These are phyloP conservation scores for Pitangus sulphuratus DNA, from an alignment of 2,797 vertebrate genomes.

Conservation along the genomic window DNA sequence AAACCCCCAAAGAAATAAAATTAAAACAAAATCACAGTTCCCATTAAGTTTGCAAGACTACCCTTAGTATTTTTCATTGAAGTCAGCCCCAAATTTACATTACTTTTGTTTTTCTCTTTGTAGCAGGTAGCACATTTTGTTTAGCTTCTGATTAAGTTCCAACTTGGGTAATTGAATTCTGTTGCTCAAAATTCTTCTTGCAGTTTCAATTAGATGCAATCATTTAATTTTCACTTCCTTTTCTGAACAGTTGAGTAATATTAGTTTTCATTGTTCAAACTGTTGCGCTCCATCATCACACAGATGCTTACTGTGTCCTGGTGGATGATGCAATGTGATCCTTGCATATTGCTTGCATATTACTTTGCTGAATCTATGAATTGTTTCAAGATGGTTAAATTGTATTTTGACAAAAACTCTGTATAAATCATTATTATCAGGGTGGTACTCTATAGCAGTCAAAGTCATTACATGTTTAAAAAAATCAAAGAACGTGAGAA, in stretches of 20 bases:
- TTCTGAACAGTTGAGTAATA: constrained; percentile 30
- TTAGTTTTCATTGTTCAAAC: not conserved
- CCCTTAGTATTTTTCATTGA: not conserved
- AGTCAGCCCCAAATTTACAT: not conserved
- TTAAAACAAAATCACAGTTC: not conserved
- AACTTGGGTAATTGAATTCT: not conserved
- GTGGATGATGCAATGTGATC: not conserved
- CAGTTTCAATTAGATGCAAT: constrained; percentile 46
- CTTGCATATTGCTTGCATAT: not conserved
- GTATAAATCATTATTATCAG: not conserved
- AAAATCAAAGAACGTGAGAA: not conserved
- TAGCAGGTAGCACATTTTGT: not conserved
- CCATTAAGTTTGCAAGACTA: not conserved
- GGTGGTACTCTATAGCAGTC: not conserved
- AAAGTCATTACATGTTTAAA: not conserved
- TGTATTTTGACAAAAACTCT: not conserved
- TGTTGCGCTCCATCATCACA: not conserved
- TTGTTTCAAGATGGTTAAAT: not conserved
- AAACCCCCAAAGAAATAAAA: not conserved
- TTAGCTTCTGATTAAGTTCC: not conserved
- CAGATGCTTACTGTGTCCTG: not conserved
- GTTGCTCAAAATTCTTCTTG: constrained; percentile 19
- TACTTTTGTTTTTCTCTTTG: not conserved
- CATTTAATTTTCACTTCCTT: constrained; percentile 59
- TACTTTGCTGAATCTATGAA: not conserved